Conservation (phyloP, 2,113 vertebrate genomes). For the Pavo muticus region DNA sequence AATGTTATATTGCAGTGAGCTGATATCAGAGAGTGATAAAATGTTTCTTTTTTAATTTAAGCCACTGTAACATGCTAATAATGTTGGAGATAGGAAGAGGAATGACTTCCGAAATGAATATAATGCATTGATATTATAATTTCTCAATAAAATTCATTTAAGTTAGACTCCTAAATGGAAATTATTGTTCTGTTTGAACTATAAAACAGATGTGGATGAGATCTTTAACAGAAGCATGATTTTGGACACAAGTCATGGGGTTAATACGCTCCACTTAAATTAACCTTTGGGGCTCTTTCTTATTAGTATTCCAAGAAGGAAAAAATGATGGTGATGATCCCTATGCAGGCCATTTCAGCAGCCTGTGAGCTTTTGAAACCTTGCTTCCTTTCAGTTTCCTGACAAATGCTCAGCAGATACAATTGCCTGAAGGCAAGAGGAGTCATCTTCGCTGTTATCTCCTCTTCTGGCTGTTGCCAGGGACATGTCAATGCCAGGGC, state of each 20-base stretch:
- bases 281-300: neutral
- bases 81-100: conserved; percentile 22
- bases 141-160: conserved; percentile 21
- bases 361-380: neutral
- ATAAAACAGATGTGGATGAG: neutral
- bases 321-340: neutral
- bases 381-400: neutral
- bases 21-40: conserved; percentile 60
- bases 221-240: neutral
- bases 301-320: neutral
- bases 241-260: neutral
- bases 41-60: conserved; percentile 64
- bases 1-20: conserved; percentile 47
- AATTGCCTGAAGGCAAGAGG: neutral
- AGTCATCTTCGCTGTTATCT: neutral
- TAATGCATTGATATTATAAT: neutral
- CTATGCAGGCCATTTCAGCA: neutral
- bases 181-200: neutral
- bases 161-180: conserved; percentile 21
- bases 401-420: neutral
- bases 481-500: neutral
- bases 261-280: neutral
- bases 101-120: conserved; percentile 25
- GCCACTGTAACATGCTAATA: conserved; percentile 43
- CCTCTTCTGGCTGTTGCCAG: neutral